phyloP scores from a whole-genome alignment of 1,140 invertebrate species.

The Drosophila orosa region DNA sequence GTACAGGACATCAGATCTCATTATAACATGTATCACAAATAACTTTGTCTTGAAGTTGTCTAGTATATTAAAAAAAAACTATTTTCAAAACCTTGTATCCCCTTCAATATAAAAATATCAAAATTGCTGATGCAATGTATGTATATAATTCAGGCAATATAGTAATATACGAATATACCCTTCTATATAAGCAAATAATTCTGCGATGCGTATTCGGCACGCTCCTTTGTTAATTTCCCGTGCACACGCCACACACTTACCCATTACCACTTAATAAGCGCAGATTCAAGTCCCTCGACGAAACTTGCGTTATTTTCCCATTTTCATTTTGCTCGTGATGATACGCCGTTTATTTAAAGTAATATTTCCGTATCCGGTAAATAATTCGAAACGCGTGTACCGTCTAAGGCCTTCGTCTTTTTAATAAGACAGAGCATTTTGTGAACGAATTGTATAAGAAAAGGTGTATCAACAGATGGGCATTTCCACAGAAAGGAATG shows the following conservation, averaged over 20 bases:
- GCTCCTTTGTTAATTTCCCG: constrained; percentile 79
- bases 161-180: constrained; percentile 49
- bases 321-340: constrained; percentile 24
- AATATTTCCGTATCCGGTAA: constrained; percentile 78
- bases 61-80: not conserved
- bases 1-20: not conserved
- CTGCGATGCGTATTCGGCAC: constrained; percentile 72
- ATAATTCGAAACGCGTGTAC: constrained; percentile 75
- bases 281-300: constrained; percentile 21
- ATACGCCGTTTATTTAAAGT: constrained; percentile 75
- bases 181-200: constrained; percentile 68
- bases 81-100: too few relatives aligned
- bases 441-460: not conserved
- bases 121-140: not conserved
- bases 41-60: not conserved
- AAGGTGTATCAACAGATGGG: not conserved
- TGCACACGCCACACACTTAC: constrained; percentile 71
- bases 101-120: not conserved
- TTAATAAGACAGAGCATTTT: not conserved
- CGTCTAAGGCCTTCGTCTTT: not conserved
- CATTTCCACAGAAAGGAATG: too few relatives aligned
- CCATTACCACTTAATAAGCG: constrained; percentile 29
- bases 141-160: constrained; percentile 45
- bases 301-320: constrained; percentile 11
- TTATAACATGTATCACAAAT: not conserved